Evolutionary conservation across 2,113 vertebrate genomes (phyloP).

Genomic region (Xiphorhynchus elegans): DNA sequence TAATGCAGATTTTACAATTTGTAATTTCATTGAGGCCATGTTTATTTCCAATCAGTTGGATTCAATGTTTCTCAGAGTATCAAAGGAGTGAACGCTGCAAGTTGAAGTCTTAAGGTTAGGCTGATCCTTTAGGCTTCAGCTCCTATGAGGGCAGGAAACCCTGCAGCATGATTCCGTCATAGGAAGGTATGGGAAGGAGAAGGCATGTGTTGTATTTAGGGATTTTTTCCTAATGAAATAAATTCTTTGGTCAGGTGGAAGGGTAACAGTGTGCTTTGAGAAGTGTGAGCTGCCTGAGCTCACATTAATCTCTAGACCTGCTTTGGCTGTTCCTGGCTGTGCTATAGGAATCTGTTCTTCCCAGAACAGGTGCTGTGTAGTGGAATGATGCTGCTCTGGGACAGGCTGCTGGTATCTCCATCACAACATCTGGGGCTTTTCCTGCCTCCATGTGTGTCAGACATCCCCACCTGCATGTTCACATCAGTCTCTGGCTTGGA

Average conservation of each 20-base stretch:
- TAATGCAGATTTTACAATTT: not conserved
- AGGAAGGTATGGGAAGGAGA: not conserved
- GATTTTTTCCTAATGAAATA: not conserved
- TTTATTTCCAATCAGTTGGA: not conserved
- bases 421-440: not conserved
- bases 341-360: not conserved
- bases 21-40: not conserved
- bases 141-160: not conserved
- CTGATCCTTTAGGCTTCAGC: not conserved
- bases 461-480: not conserved
- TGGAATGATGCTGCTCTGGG: not conserved
- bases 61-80: not conserved
- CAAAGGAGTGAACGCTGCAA: not conserved
- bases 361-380: not conserved
- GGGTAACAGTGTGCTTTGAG: not conserved
- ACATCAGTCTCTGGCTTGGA: not conserved
- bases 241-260: not conserved
- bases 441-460: not conserved
- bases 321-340: not conserved
- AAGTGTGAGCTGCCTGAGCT: not conserved
- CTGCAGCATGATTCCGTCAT: rapidly evolving
- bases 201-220: not conserved
- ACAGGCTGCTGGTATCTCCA: not conserved
- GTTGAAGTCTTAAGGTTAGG: not conserved
- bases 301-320: not conserved